Evolutionary conservation across 1,140 invertebrate species (phyloP).

Genomic region (Drosophila murphyi): DNA sequence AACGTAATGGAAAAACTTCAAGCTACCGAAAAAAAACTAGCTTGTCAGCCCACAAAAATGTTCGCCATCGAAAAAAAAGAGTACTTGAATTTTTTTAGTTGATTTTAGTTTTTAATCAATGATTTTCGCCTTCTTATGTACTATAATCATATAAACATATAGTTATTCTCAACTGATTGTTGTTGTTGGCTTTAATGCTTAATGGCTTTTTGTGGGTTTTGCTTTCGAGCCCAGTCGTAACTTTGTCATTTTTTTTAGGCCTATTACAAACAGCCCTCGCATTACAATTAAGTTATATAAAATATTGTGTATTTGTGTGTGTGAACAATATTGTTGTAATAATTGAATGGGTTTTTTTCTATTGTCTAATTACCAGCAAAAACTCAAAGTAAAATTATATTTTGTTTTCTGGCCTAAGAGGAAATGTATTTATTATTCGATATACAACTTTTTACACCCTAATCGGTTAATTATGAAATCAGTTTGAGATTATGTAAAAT

Average conservation of each 20-base stretch:
- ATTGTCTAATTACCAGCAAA: slow-evolving; percentile 64
- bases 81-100: background rate
- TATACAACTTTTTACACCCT: slow-evolving; percentile 17
- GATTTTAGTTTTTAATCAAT: slow-evolving; percentile 4
- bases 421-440: slow-evolving; percentile 55
- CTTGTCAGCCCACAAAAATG: slow-evolving; percentile 32
- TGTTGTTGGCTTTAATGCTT: background rate
- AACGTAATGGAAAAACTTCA: slow-evolving; percentile 62
- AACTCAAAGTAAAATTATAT: slow-evolving; percentile 39
- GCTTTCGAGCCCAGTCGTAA: slow-evolving; percentile 1
- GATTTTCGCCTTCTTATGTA: background rate
- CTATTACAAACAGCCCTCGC: slow-evolving; percentile 8
- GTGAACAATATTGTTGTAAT: slow-evolving; percentile 51
- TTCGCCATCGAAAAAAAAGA: slow-evolving; percentile 18
- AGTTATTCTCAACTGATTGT: slow-evolving; percentile 1
- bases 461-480: slow-evolving; percentile 2
- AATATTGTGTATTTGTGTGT: slow-evolving; percentile 18
- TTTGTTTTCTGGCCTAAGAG: slow-evolving; percentile 35
- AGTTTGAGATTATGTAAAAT: slow-evolving; percentile 5
- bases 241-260: slow-evolving; percentile 4
- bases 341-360: slow-evolving; percentile 58
- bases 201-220: slow-evolving; percentile 13
- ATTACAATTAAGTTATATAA: slow-evolving; percentile 46
- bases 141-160: background rate
- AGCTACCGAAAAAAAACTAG: slow-evolving; percentile 41